Evolutionary conservation across 2,888 invertebrate species (phyloP).

Genomic region (Spilosoma lubricipeda): DNA sequence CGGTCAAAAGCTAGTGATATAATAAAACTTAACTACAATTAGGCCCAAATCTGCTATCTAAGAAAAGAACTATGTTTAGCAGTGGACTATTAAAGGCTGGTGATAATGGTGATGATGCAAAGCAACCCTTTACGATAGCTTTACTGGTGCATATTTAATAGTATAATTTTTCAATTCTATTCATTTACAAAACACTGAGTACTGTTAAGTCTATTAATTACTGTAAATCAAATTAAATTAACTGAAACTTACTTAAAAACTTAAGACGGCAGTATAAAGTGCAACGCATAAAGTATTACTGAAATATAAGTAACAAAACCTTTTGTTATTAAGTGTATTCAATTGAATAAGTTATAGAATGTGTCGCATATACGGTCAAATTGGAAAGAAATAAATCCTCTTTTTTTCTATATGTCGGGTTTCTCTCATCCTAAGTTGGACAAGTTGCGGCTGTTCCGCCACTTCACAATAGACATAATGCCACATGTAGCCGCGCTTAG

Average conservation of each 20-base stretch:
- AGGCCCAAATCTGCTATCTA: too few relatives aligned
- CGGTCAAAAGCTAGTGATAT: too few relatives aligned
- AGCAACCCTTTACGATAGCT: background rate
- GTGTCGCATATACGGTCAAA: background rate
- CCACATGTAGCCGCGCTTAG: conserved; percentile 1
- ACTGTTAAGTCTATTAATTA: background rate
- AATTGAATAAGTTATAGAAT: background rate
- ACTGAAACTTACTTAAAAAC: background rate
- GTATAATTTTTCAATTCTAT: background rate
- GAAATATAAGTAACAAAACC: background rate
- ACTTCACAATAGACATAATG: conserved; percentile 2
- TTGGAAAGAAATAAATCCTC: background rate
- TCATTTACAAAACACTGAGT: background rate
- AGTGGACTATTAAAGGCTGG: too few relatives aligned
- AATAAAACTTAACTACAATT: background rate
- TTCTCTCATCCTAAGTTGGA: background rate
- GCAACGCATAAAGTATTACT: background rate
- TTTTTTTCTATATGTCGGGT: background rate
- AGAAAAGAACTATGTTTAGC: too few relatives aligned
- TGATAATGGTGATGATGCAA: background rate
- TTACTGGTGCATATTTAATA: background rate
- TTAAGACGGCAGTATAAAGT: background rate
- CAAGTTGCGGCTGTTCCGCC: background rate
- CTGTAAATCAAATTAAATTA: background rate
- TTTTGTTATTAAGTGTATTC: background rate